Conservation (phyloP, 2,113 vertebrate genomes). For the Heterotis niloticus region DNA sequence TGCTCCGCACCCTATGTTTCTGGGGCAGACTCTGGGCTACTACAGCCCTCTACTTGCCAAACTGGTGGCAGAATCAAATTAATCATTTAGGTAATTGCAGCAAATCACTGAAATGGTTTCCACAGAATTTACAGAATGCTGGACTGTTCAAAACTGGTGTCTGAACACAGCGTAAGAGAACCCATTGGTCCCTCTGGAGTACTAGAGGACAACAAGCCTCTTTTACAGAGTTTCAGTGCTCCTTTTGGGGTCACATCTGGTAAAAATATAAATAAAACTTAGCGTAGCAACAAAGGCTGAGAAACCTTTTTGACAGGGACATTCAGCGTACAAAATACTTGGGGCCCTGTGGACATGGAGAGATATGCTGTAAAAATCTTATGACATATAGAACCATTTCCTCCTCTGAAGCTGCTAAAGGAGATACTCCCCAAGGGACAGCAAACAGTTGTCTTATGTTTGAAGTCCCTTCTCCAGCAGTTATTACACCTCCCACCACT, state of each 20-base stretch:
- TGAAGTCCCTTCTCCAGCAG: not conserved
- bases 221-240: not conserved
- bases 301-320: constrained; percentile 13
- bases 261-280: not conserved
- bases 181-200: not conserved
- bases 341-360: not conserved
- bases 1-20: too few relatives aligned
- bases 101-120: too few relatives aligned
- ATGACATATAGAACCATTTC: not conserved
- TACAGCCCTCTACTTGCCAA: too few relatives aligned
- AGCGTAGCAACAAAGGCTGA: not conserved
- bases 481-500: not conserved
- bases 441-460: not conserved
- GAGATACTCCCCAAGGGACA: not conserved
- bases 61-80: too few relatives aligned
- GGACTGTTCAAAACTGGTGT: not conserved
- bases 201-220: not conserved
- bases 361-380: not conserved
- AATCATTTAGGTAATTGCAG: too few relatives aligned
- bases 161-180: constrained; percentile 11
- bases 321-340: constrained; percentile 15
- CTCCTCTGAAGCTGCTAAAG: not conserved
- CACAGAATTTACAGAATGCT: too few relatives aligned
- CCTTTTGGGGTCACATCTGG: constrained; percentile 1
- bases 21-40: too few relatives aligned